Percentiles rank a stretch among this genome's conserved stretches.
Conservation (phyloP, 2,888 invertebrate species). For the Tetropium fuscum region DNA sequence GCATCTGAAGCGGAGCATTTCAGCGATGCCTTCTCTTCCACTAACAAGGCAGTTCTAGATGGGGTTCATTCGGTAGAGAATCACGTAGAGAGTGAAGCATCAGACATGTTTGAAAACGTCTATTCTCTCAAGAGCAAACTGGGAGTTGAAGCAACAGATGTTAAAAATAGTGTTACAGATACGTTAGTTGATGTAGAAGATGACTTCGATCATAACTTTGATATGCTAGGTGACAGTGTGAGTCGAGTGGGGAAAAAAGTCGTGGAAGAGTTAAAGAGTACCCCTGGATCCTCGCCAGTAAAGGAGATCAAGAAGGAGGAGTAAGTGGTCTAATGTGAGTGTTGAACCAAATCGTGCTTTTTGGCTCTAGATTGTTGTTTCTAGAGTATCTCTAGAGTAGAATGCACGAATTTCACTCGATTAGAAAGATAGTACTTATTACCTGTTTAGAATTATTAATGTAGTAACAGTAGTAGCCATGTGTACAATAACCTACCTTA, state of each 20-base stretch:
- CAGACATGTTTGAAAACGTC: too few species aligned
- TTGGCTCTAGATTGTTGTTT: constrained; percentile 35
- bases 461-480: background rate
- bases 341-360: constrained; percentile 46
- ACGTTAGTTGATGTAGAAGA: constrained; percentile 53
- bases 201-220: constrained; percentile 50
- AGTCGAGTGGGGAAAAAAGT: constrained; percentile 47
- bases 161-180: constrained; percentile 49
- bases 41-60: constrained; percentile 43
- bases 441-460: too few species aligned
- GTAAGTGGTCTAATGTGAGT: constrained; percentile 63
- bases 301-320: constrained; percentile 58
- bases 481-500: background rate
- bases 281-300: constrained; percentile 45
- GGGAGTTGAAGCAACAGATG: constrained; percentile 39
- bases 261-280: constrained; percentile 51
- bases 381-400: constrained; percentile 38
- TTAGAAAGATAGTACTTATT: background rate
- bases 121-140: constrained; percentile 41
- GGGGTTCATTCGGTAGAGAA: constrained; percentile 43
- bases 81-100: constrained; percentile 38
- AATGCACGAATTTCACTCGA: constrained; percentile 34
- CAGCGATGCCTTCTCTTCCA: constrained; percentile 33
- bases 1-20: constrained; percentile 46
- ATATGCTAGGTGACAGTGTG: constrained; percentile 53